Base-by-base conservation (phyloP, 2,888 invertebrate genomes). In the Drosophila mayaguana region DNA sequence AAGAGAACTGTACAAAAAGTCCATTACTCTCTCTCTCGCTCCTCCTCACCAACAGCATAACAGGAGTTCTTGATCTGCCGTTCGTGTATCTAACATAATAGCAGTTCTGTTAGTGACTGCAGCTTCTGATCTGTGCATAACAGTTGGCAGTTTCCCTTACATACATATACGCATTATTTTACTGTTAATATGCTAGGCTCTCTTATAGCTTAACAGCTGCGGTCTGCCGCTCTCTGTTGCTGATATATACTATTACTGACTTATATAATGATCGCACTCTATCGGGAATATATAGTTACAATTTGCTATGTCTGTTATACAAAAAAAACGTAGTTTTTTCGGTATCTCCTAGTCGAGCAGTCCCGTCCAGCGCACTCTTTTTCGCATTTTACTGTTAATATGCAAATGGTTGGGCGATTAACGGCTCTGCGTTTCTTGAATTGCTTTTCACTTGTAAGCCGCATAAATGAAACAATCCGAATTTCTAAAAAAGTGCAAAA, bases 391-490 rank as follows among this genome's bases (percentile, higher is more conserved):
- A 25, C 32, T 14, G 45, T 34, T 36, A 34, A 25, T 48, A 60
- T 60, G 59, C 59, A 60, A 60, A 60, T 28, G 25, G 11, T 2
- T 3, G n/a, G 2, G 3, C n/a, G 45, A n/a, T 36, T 56, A 34
- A 43, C 18, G 43, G 43, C 3, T n/a, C n/a, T 34, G 34, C 34
- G n/a, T 18, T 36, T 25, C 18, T 48, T 48, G 7, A 28, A 59
- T 48, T 22, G 25, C 18, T 38, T 59, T 48, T 25, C 16, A 38
- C 36, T 28, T 56, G 45, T 45, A 14, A 55, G 32, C 18, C 8
- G 69, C 20, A 50, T 59, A 75, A 57, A 57, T 64, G 48, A 57
- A 54, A 45, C 55, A 64, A 60, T 36, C 40, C 34, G 57, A 67
- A 48, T 54, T 42, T 20, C n/a, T 59, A 22, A 38, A 18, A 25